Evolutionary conservation across 2,113 vertebrate species (phyloP).

Genomic region (Pelecanoides urinatrix): DNA sequence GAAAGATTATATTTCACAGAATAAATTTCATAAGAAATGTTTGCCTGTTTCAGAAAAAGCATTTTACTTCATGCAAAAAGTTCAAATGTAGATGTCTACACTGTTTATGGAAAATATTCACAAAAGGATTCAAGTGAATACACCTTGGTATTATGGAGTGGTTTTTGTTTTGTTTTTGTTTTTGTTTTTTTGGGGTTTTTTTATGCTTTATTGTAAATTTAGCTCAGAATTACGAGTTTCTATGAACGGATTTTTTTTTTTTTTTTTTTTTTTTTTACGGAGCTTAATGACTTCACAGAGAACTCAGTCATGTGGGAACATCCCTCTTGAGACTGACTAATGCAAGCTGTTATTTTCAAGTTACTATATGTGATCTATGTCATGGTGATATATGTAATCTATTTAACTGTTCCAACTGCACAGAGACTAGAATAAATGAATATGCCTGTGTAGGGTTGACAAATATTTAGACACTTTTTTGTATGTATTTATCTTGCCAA

Average conservation of each 20-base stretch:
- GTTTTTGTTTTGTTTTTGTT: not conserved
- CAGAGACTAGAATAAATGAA: not conserved
- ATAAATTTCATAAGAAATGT: not conserved
- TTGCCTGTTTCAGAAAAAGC: not conserved
- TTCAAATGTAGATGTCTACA: not conserved
- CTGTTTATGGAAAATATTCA: not conserved
- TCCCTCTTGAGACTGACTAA: not conserved
- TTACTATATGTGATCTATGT: not conserved
- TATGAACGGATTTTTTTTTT: not conserved
- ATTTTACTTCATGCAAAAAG: not conserved
- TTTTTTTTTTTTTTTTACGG: not conserved
- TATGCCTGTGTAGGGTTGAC: not conserved
- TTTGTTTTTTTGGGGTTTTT: not conserved
- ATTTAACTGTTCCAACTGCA: not conserved
- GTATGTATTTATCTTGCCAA: not conserved
- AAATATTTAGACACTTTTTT: not conserved
- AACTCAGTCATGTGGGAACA: not conserved
- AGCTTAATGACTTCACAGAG: not conserved
- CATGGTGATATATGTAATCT: not conserved
- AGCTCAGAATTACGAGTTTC: not conserved
- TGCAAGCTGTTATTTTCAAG: not conserved
- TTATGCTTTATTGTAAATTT: not conserved
- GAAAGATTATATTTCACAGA: not conserved
- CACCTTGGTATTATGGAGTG: not conserved
- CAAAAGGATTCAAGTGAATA: not conserved